Evolutionary conservation across 2,797 vertebrate species (phyloP).

Genomic region (Craterocephalus amniculus): DNA sequence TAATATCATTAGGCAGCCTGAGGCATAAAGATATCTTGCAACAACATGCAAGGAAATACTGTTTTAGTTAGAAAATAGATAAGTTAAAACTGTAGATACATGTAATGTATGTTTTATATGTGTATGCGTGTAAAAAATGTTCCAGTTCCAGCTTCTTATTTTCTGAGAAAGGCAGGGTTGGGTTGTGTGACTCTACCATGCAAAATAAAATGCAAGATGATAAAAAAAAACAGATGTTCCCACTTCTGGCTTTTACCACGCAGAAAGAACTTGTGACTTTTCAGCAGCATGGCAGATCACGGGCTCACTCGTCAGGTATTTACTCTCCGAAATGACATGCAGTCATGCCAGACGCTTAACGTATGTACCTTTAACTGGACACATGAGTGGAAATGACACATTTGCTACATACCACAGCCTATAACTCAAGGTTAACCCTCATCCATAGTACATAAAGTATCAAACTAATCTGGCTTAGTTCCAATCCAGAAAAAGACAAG

Average conservation of each 20-base stretch:
- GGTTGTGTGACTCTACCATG: slow-evolving; percentile 13
- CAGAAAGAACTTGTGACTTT: neutral
- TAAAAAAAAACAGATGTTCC: slow-evolving; percentile 29
- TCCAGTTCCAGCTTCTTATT: neutral
- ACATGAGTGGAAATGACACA: slow-evolving; percentile 18
- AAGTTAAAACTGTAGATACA: neutral
- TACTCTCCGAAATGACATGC: neutral
- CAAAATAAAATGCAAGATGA: neutral
- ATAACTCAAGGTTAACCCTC: neutral
- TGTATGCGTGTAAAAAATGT: neutral
- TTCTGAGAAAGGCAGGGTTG: slow-evolving; percentile 33
- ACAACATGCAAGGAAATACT: neutral
- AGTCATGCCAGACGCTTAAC: neutral
- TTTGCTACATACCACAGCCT: slow-evolving; percentile 40
- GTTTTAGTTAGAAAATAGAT: neutral
- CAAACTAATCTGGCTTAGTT: neutral
- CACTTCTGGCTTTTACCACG: neutral
- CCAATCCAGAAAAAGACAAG: neutral
- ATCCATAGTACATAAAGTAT: neutral
- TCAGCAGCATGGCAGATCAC: neutral
- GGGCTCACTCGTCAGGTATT: neutral
- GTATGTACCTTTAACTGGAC: slow-evolving; percentile 21
- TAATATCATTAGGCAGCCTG: neutral
- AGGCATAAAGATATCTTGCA: slow-evolving; percentile 2
- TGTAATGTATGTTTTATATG: neutral